Percentiles rank a stretch among this genome's conserved stretches.
phyloP scores from a whole-genome alignment of 1,140 invertebrate species.

The Philopotamus ludificatus region DNA sequence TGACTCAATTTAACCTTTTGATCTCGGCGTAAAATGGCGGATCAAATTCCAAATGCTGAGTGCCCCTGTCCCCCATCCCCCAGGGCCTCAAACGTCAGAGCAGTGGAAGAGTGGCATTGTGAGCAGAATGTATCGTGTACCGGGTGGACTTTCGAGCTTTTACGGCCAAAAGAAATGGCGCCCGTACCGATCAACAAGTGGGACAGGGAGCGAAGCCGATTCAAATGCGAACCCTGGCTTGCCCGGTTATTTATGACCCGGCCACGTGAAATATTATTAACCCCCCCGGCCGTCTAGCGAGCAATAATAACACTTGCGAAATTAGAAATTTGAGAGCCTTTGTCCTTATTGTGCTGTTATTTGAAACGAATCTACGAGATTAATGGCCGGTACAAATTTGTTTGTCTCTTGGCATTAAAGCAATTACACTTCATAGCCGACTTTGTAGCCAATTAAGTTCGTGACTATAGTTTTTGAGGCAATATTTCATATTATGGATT shows the following conservation, averaged over 20 bases:
- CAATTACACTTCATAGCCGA: no score
- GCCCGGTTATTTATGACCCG: conserved; percentile 37
- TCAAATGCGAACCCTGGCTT: conserved; percentile 25
- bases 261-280: conserved; percentile 41
- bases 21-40: no score
- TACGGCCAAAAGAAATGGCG: not conserved
- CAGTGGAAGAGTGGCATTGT: not conserved
- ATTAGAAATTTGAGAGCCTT: not conserved
- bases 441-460: no score
- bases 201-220: conserved; percentile 32
- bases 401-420: no score
- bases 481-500: no score
- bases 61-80: not conserved
- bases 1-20: no score
- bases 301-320: not conserved
- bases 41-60: not conserved
- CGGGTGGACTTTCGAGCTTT: not conserved
- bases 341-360: not conserved
- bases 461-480: no score
- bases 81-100: not conserved
- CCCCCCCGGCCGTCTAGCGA: not conserved
- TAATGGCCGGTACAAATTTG: not conserved
- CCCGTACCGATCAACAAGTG: conserved; percentile 35
- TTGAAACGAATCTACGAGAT: not conserved
- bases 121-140: not conserved